Conservation (phyloP, 2,797 vertebrate species). For the Scomberomorus guttatus region DNA sequence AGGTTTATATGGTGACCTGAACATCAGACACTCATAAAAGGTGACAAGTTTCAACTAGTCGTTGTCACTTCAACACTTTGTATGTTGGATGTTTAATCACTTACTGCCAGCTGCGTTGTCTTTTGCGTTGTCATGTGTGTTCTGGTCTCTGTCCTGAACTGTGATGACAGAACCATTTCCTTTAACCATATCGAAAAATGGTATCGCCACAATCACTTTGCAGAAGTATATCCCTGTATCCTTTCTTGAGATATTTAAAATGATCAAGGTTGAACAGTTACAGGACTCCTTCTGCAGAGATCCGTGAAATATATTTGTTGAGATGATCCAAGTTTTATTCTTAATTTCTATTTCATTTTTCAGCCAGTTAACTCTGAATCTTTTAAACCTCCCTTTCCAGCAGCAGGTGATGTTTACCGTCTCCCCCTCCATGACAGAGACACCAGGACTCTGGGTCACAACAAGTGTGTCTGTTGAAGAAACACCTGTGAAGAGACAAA, state of each 20-base stretch:
- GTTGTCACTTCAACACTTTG: too few species aligned
- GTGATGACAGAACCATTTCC: slow-evolving; percentile 78
- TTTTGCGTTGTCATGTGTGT: too few species aligned
- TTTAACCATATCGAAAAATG: accelerated
- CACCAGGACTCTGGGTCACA: slow-evolving; percentile 47
- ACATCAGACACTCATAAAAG: too few species aligned
- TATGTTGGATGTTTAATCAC: too few species aligned
- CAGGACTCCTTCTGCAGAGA: too few species aligned
- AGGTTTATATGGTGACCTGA: too few species aligned
- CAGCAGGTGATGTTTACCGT: slow-evolving; percentile 52
- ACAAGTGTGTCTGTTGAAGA: background rate
- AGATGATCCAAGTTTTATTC: too few species aligned
- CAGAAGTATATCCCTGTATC: slow-evolving; percentile 77
- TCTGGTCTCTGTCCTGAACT: background rate
- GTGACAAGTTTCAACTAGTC: too few species aligned
- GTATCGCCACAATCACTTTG: slow-evolving; percentile 65
- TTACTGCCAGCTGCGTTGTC: too few species aligned
- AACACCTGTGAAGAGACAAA: slow-evolving; percentile 18
- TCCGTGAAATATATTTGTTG: too few species aligned
- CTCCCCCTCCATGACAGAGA: slow-evolving; percentile 30
- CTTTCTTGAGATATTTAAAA: slow-evolving; percentile 33
- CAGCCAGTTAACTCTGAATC: background rate
- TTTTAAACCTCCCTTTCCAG: accelerated
- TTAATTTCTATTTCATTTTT: background rate
- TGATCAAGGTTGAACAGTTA: slow-evolving; percentile 22